Evolutionary conservation across 2,888 invertebrate genomes (phyloP).

Genomic region (Odontocerum albicorne): DNA sequence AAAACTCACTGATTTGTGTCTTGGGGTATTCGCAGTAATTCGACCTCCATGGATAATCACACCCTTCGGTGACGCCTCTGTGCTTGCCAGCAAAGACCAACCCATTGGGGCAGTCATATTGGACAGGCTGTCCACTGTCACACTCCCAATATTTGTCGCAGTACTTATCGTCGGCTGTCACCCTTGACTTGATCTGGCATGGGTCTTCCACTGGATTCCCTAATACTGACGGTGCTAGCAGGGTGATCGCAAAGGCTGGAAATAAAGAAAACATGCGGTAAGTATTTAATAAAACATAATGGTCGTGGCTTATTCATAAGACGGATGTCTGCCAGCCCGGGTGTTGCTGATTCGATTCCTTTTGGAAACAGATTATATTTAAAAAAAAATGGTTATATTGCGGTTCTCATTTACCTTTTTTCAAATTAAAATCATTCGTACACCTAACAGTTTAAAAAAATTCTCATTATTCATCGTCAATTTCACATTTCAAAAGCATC

Average conservation of each 20-base stretch:
- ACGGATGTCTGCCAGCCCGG: too few relatives aligned
- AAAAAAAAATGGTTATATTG: too few relatives aligned
- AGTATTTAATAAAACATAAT: not conserved
- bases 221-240: constrained; percentile 21
- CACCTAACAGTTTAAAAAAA: too few relatives aligned
- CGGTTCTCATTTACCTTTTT: too few relatives aligned
- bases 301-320: too few relatives aligned
- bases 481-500: too few relatives aligned
- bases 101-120: constrained; percentile 90
- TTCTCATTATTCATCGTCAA: too few relatives aligned
- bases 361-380: too few relatives aligned
- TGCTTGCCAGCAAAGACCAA: constrained; percentile 88
- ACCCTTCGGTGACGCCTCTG: constrained; percentile 84
- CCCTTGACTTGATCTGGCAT: constrained; percentile 76
- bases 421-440: too few relatives aligned
- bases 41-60: constrained; percentile 88
- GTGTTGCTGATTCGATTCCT: too few relatives aligned
- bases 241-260: not conserved
- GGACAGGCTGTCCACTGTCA: constrained; percentile 76
- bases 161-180: constrained; percentile 77
- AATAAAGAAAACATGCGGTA: constrained; percentile 3
- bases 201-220: constrained; percentile 67
- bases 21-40: constrained; percentile 76
- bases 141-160: constrained; percentile 86
- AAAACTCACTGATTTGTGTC: constrained; percentile 66